Evolutionary conservation across 2,113 vertebrate species (phyloP), one percentile per base, ranked within the genome.

Genomic region (Cromileptes altivelis): DNA sequence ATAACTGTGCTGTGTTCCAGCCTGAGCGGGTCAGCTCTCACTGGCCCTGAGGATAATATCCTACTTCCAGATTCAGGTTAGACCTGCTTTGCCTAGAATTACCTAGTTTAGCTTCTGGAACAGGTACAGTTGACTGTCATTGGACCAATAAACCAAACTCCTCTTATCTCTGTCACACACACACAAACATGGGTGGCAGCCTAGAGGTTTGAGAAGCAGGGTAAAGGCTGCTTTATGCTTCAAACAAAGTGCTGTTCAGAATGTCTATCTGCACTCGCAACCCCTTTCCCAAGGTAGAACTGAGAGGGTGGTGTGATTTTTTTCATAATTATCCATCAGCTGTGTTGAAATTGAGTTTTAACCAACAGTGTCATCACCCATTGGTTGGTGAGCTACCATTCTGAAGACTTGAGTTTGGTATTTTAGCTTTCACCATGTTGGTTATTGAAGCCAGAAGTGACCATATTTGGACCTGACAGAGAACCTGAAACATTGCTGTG

Each of bases 11-110:
- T 70, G 73, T 87, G 86, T 87, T 91, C 75, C 84, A 87, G 82
- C 77, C 78, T 18, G 74, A 85, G 88, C 75, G 50, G 93, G 92
- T 92, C 92, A 92, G 82, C 87, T 91, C 85, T 88, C 90, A 55
- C 71, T 81, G 88, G 88, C 91, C 90, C 88, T 7, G 74, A 89
- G 85, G 85, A 93, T 78, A 83, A 88, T 80, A 87, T 85, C 61
- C 79, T 47, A 73, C 84, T 86, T 84, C 78, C 85, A 86, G 40
- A 86, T 77, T 83, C 80, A 63, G 33, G 10, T 84, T 71, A 75
- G 47, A 70, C 68, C 15, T 52, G 61, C 77, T 81, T 70, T 79
- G 77, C 80, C 70, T 84, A 65, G 57, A 76, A 88, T 80, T 77
- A 87, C 75, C 67, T 70, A 33, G 55, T 67, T 82, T 64, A 68